Base-by-base conservation (phyloP, 2,888 invertebrate species). In the Nymphalis urticae region DNA sequence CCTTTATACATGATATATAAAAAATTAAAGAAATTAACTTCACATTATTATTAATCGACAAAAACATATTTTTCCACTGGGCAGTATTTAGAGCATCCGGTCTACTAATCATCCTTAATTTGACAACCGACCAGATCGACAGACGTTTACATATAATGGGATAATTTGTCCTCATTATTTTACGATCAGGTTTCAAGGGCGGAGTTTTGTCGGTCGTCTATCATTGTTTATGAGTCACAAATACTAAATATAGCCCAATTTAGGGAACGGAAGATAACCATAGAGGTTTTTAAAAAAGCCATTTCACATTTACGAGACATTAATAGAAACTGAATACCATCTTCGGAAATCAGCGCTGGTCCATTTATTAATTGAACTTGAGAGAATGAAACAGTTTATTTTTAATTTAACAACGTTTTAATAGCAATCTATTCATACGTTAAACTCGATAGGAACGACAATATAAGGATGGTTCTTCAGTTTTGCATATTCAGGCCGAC, bases 151-250 rank as follows among this genome's bases (percentile, higher is more conserved):
- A 75, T 76, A 76, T 81, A 83, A 84, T 81, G 78, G 80, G 73
- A 82, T 84, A 84, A 85, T 87, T 87, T 85, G 82, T 85, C 79
- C 81, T 83, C 79, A 85, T 87, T 84, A 86, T 79, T 81, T 80
- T 76, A 80, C 77, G 80, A 82, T 80, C 79, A 80, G 72, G 76
- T 80, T 79, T 80, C 75, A 83, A 82, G 79, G 82, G 84, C 82
- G 80, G 79, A 75, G 80, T 72, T 71, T 72, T 72, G 73, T 63
- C 63, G 75, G 72, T 81, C 80, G 83, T 86, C 80, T 78, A 83
- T 85, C 82, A 84, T 82, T 79, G 82, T 83, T 79, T 79, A 81
- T 83, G 80, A 70, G 66, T 70, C 67, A 70, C 63, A 74, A 51
- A 56, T 63, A 64, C 68, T 65, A 62, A 67, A 59, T 62, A 65